Conservation (phyloP, 2,113 vertebrate genomes). For the Hippopotamus amphibius region DNA sequence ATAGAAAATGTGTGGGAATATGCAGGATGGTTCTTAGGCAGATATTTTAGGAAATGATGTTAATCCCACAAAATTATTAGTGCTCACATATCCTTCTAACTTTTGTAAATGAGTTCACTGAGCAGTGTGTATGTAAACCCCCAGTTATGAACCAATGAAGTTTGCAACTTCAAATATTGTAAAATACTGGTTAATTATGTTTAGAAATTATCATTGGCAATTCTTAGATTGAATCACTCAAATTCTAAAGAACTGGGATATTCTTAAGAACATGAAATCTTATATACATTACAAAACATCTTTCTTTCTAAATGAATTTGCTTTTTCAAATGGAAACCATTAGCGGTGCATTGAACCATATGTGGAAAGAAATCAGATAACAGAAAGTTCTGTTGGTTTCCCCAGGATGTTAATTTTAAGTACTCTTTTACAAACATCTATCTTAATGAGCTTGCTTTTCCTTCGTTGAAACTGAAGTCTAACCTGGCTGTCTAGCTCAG, state of each 20-base stretch:
- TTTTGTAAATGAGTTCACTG: neutral
- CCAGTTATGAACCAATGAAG: neutral
- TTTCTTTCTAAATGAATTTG: constrained; percentile 60
- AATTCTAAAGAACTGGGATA: neutral
- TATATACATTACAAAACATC: neutral
- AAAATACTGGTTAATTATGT: neutral
- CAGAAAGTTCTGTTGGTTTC: constrained; percentile 34
- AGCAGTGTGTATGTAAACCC: neutral
- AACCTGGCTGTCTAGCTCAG: neutral
- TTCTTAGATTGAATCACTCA: constrained; percentile 28
- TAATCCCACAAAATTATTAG: neutral
- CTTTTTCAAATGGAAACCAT: constrained; percentile 52
- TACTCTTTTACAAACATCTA: neutral
- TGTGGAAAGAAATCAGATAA: constrained; percentile 52
- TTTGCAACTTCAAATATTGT: neutral
- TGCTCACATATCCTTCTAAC: neutral
- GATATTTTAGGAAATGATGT: neutral
- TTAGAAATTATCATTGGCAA: neutral
- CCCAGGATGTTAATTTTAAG: constrained; percentile 20
- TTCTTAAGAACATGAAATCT: neutral
- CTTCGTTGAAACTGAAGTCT: neutral
- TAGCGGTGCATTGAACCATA: neutral
- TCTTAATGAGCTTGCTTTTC: neutral
- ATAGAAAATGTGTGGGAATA: accelerated
- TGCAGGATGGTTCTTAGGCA: neutral